Evolutionary conservation across 2,113 vertebrate species (phyloP), one percentile per base, ranked within the genome.

Genomic region (Apteryx mantelli): DNA sequence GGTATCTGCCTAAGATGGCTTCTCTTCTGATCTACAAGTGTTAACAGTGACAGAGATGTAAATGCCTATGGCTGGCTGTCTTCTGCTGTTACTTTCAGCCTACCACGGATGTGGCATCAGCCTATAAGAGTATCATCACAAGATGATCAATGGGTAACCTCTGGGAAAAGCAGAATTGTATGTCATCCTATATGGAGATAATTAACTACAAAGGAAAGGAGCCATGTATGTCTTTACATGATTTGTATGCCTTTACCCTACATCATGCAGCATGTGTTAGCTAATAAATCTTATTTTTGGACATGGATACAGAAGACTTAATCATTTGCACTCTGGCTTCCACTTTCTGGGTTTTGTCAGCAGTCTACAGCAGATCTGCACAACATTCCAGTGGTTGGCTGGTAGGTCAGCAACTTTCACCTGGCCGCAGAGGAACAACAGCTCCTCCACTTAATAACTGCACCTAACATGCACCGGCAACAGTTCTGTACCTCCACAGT

Each of bases 151-250:
- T 3, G 10, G 69, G 13, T 46, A 80, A 95, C 38, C 48, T 73
- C 76, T 63, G 69, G 28, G 21, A 81, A 36, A 38, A 92, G 3
- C 9, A 65, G 42, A 80, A 5, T 48, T 22, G 34, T 58, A 42
- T 0, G 1, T 70, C 70, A 32, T 44, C 25, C 34, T 53, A 10
- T 21, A 79, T 38, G 6, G 64, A 83, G 25, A 40, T 20, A 32
- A 63, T n/a, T 12, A 48, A 7, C 75, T 78, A 63, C 1, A 13
- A 89, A 78, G 6, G 24, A 73, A 50, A 55, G 82, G 74, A 79
- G 20, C 36, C 0, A 0, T 13, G 32, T 26, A 61, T 0, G 0
- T n/a, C 70, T 77, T 36, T 52, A 68, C 0, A 1, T 21, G 71
- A 74, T 55, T 73, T 60, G 30, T 25, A 46, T 8, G 24, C 32